These are phyloP conservation scores for Lasaia peninsularis DNA, from an alignment of 1,140 invertebrate species.

Conservation along the genomic window DNA sequence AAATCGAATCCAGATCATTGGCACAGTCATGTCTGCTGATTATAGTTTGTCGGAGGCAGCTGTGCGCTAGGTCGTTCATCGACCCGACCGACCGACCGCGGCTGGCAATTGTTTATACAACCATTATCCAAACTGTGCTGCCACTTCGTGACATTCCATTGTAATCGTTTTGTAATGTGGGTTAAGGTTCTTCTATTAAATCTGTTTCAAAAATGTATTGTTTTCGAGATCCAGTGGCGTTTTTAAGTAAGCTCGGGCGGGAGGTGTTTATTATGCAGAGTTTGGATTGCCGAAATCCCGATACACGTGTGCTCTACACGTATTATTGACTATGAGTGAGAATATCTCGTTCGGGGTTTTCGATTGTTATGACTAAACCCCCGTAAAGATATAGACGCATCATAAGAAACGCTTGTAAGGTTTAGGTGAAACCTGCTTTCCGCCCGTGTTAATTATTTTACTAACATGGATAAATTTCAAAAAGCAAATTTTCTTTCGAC, in stretches of 20 bases:
- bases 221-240: conserved; percentile 21
- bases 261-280: no score
- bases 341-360: no score
- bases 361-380: no score
- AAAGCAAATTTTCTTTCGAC: no score
- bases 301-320: no score
- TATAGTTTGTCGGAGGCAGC: conserved; percentile 32
- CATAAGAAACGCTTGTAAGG: no score
- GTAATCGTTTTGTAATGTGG: conserved; percentile 64
- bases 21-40: conserved; percentile 16
- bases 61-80: conserved; percentile 70
- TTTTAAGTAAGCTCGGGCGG: neutral
- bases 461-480: no score
- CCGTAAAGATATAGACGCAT: no score
- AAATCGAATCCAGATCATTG: neutral
- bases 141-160: conserved; percentile 72
- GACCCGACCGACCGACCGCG: conserved; percentile 54
- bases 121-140: conserved; percentile 66
- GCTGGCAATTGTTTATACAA: conserved; percentile 58
- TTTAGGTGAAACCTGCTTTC: no score
- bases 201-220: conserved; percentile 26
- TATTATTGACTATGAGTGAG: no score
- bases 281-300: no score
- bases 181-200: conserved; percentile 51
- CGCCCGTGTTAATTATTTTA: no score